phyloP scores from a whole-genome alignment of 2,797 vertebrate genomes.

The Trematomus bernacchii region DNA sequence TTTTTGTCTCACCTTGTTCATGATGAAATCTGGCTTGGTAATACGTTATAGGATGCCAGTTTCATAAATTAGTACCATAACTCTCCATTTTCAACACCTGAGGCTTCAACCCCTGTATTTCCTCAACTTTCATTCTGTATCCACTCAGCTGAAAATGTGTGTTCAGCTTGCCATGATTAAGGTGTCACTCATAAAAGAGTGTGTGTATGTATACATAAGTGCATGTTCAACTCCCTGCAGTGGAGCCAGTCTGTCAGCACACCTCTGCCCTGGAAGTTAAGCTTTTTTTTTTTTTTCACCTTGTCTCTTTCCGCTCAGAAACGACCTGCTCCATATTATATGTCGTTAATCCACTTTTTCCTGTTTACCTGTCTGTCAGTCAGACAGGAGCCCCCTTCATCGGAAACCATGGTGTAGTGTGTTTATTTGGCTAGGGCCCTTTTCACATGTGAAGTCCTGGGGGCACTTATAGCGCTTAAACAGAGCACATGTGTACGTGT shows the following conservation, averaged over 20 bases:
- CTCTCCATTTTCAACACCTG: slow-evolving; percentile 47
- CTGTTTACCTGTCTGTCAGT: slow-evolving; percentile 80
- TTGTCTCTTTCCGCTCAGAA: slow-evolving; percentile 35
- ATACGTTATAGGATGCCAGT: slow-evolving; percentile 37
- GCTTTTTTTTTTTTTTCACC: slow-evolving; percentile 13
- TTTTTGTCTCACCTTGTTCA: slow-evolving; percentile 19
- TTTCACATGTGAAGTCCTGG: slow-evolving; percentile 54
- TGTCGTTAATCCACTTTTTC: slow-evolving; percentile 76
- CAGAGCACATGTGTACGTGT: slow-evolving; percentile 37
- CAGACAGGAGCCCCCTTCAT: slow-evolving; percentile 61
- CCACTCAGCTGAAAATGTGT: slow-evolving; percentile 45
- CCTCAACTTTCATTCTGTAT: slow-evolving; percentile 41
- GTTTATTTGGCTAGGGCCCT: slow-evolving; percentile 67
- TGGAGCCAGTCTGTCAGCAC: slow-evolving; percentile 75
- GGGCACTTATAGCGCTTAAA: slow-evolving; percentile 44
- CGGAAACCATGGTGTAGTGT: slow-evolving; percentile 52
- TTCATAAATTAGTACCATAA: slow-evolving; percentile 34
- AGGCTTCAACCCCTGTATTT: slow-evolving; percentile 34
- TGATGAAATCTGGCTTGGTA: slow-evolving; percentile 31
- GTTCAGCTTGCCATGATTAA: slow-evolving; percentile 76
- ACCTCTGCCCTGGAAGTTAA: slow-evolving; percentile 36
- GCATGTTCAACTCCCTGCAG: slow-evolving; percentile 57
- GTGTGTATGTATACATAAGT: slow-evolving; percentile 55
- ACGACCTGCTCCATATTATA: slow-evolving; percentile 57
- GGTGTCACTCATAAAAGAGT: slow-evolving; percentile 62